Conservation (phyloP, 2,113 vertebrate genomes). For the Rhinopomastus cyanomelas region DNA sequence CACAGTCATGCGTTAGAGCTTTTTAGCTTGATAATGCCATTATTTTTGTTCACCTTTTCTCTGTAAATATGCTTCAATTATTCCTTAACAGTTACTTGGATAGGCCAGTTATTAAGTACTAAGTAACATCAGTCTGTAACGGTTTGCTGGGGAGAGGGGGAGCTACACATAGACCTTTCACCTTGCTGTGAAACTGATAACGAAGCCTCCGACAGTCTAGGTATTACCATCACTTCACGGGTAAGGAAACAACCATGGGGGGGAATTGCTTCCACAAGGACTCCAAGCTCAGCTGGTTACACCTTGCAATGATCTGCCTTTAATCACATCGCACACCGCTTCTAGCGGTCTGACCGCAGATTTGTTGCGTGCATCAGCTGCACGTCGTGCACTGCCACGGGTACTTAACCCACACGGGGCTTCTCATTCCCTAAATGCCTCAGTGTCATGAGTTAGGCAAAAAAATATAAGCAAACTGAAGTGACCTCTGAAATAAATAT, state of each 20-base stretch:
- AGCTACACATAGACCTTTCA: not conserved
- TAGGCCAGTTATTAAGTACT: not conserved
- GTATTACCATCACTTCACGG: not conserved
- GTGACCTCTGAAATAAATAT: not conserved
- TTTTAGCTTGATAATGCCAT: conserved; percentile 4
- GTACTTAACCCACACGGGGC: too few relatives aligned
- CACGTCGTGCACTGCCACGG: not conserved
- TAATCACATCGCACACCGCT: not conserved
- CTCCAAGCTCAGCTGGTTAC: not conserved
- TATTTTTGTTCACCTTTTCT: conserved; percentile 27
- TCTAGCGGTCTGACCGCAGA: not conserved
- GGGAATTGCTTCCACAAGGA: not conserved
- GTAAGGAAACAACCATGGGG: not conserved
- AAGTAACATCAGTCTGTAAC: not conserved
- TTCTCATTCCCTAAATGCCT: not conserved
- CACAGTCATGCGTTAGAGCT: not conserved
- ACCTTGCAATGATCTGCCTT: not conserved
- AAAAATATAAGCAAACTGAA: not conserved
- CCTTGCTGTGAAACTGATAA: not conserved
- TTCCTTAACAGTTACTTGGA: conserved; percentile 5
- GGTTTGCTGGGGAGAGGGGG: not conserved
- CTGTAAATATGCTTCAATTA: conserved; percentile 25
- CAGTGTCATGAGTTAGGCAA: not conserved
- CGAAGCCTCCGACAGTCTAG: not conserved
- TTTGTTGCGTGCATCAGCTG: not conserved